Evolutionary conservation across 1,140 invertebrate species (phyloP), one percentile per base, ranked within the genome.

Genomic region (Zeugodacus cucurbitae): DNA sequence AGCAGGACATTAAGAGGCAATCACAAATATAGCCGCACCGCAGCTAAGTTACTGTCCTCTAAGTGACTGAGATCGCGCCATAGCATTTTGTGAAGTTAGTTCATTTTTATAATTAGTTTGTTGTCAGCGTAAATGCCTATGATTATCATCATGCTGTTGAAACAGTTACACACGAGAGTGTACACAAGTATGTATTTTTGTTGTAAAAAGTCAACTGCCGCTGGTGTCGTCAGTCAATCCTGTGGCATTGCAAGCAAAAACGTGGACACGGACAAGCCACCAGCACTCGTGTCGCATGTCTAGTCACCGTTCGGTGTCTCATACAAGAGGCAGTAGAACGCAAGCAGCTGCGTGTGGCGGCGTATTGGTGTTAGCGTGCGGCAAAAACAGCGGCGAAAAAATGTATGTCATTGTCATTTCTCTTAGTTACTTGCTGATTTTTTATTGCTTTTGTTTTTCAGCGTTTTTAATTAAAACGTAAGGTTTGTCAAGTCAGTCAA

Each of bases 361-460:
- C 10, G 2, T 14, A 10, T 22, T 48, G 34, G 41, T n/a, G n/a
- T n/a, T 48, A 10, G 17, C 44, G 74, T 14, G 37, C 41, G 44
- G 34, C n/a, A n/a, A 3, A 82, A 82, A 34, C 41, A 29, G 41
- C 41, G 26, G 74, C 64, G 20, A 41, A 82, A 17, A 82, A 44
- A 82, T 82, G 22, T 82, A 26, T 82, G 41, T 54, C 41, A 54
- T 82, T 82, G n/a, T 29, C 74, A 82, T 82, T 54, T 82, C 41
- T 29, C 41, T 54, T 82, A 17, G 41, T 29, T 44, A 82, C 44
- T 82, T 44, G 29, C 20, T 34, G 37, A 6, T 41, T 29, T 82
- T 82, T 82, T 82, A 82, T 54, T 54, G 17, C 74, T 82, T 82
- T 82, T 82, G 3, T 82, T 82, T 82, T 44, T 44, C 74, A 54